Base-by-base conservation (phyloP, 2,797 vertebrate species). In the Neoniphon sammara region DNA sequence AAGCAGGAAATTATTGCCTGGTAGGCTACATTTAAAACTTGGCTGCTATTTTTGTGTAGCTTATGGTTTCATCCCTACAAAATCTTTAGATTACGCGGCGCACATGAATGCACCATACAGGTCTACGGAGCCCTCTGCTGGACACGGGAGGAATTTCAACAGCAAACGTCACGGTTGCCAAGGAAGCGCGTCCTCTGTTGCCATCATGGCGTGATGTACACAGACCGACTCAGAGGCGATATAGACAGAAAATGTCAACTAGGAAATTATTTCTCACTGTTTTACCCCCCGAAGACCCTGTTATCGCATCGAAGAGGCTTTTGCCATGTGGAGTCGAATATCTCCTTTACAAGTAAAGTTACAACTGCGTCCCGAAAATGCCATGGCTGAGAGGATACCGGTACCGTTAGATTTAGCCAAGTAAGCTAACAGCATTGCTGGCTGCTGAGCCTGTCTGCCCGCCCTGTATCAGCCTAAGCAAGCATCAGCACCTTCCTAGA, bases 111-210 rank as follows among this genome's bases (percentile, higher is more conserved):
- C 66, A 53, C 3, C 85, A 65, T 10, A 18, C 0, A 0, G 0
- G 0, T n/a, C 1, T 5, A n/a, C 8, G 1, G 36, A 4, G 80
- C 63, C 73, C 71, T 58, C 90, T 91, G 77, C 66, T 76, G 91
- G 87, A 18, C 62, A 4, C 0, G 2, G 3, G 2, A 6, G 23
- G 62, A 25, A 73, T 12, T 9, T 58, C 47, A 9, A 47, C 57
- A 34, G 1, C 56, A 21, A 25, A 3, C 21, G 3, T 62, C 18
- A n/a, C 44, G 63, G 93, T 94, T 89, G 93, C 84, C 65, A 92
- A 81, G 92, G 91, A 91, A 77, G 67, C 77, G 93, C 90, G 92
- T 94, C 89, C 49, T 53, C 59, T 58, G 88, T 92, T 88, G 80
- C 87, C 82, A 85, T 56, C 55, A 73, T 74, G 84, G 60, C 84